Evolutionary conservation across 2,797 vertebrate species (phyloP).

Genomic region (Pachyuromys duprasi): DNA sequence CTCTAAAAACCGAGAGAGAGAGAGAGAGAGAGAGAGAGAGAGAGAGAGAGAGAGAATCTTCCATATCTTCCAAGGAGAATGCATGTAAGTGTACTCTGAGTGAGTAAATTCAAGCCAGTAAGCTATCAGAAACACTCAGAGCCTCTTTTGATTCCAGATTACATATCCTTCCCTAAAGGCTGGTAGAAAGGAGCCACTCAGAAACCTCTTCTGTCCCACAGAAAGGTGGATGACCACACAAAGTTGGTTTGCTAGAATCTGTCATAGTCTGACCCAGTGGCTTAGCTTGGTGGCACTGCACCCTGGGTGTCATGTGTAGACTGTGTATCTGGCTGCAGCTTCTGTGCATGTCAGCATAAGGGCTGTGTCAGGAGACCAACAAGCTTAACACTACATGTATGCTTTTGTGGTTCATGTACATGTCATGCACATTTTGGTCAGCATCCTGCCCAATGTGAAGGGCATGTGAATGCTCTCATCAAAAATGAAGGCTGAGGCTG

Average conservation of each 20-base stretch:
- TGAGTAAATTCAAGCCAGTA: neutral
- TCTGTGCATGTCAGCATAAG: neutral
- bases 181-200: neutral
- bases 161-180: neutral
- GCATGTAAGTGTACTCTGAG: too few species aligned
- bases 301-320: neutral
- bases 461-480: neutral
- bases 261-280: neutral
- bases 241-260: neutral
- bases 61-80: neutral
- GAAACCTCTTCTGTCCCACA: neutral
- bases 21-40: too few species aligned
- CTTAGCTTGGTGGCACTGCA: neutral
- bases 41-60: too few species aligned
- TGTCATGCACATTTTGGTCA: accelerated
- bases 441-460: neutral
- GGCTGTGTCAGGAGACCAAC: accelerated
- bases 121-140: neutral
- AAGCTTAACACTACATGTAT: accelerated
- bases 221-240: neutral
- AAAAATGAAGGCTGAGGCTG: neutral
- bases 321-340: too few species aligned
- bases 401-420: accelerated
- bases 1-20: too few species aligned
- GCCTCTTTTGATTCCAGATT: neutral